Conservation (phyloP, 2,888 invertebrate species). For the Philereme vetulata region DNA sequence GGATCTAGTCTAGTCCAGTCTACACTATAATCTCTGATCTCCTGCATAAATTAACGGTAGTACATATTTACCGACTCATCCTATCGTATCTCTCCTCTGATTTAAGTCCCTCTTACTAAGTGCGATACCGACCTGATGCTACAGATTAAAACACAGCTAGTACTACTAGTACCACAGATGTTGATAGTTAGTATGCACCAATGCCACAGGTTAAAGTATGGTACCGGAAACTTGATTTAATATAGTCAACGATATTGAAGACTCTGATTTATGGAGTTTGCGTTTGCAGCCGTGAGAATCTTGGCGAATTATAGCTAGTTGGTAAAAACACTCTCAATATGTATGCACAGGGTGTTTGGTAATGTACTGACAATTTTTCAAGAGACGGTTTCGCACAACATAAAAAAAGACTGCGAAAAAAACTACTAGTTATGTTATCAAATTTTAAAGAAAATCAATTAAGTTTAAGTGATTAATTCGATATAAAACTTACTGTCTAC, state of each 20-base stretch:
- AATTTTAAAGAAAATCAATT: too few relatives aligned
- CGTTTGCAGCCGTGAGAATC: slow-evolving; percentile 71
- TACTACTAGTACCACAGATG: slow-evolving; percentile 1
- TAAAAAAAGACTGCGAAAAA: too few relatives aligned
- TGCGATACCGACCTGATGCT: slow-evolving; percentile 28
- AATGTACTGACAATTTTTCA: too few relatives aligned
- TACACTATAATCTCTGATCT: background rate
- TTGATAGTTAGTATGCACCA: slow-evolving; percentile 37
- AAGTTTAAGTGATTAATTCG: too few relatives aligned
- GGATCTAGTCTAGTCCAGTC: slow-evolving; percentile 6
- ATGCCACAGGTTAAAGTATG: slow-evolving; percentile 47
- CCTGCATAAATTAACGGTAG: slow-evolving; percentile 11
- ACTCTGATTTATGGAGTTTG: slow-evolving; percentile 70
- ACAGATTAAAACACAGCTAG: slow-evolving; percentile 8
- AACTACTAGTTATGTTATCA: too few relatives aligned
- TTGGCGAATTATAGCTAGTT: slow-evolving; percentile 26
- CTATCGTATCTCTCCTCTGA: slow-evolving; percentile 28
- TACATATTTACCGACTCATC: slow-evolving; percentile 20
- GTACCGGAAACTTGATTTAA: slow-evolving; percentile 70
- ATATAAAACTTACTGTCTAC: too few relatives aligned
- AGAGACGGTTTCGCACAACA: too few relatives aligned
- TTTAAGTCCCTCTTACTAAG: slow-evolving; percentile 30
- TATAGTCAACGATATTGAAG: slow-evolving; percentile 77
- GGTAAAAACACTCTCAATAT: too few relatives aligned
- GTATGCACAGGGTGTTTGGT: too few relatives aligned